Evolutionary conservation across 2,113 vertebrate species (phyloP).

Genomic region (Baryphthengus martii): DNA sequence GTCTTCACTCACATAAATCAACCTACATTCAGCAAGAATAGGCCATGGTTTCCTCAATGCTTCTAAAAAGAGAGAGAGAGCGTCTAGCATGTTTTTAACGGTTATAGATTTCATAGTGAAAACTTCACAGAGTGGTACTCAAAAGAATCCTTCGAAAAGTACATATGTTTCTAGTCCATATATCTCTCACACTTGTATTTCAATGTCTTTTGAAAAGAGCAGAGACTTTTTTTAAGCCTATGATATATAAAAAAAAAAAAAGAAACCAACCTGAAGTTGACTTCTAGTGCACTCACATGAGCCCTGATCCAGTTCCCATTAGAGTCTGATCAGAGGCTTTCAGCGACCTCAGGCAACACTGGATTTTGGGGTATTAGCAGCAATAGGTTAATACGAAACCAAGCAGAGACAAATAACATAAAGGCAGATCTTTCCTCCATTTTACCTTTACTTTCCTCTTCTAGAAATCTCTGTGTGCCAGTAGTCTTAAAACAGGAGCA

Average conservation of each 20-base stretch:
- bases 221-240: background rate
- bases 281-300: background rate
- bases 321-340: background rate
- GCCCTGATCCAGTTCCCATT: background rate
- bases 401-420: background rate
- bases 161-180: background rate
- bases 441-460: background rate
- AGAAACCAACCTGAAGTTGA: background rate
- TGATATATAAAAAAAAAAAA: background rate
- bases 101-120: background rate
- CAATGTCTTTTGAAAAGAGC: background rate
- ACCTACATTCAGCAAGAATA: background rate
- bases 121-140: background rate
- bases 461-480: background rate
- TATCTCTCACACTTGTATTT: background rate
- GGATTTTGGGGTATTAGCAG: background rate
- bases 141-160: background rate
- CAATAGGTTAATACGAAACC: background rate
- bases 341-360: background rate
- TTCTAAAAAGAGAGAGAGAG: background rate
- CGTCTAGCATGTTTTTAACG: background rate
- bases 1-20: slow-evolving; percentile 36
- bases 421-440: background rate
- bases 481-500: background rate
- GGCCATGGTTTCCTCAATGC: background rate